These are phyloP conservation scores for Pyralis farinalis DNA, from an alignment of 2,888 invertebrate genomes.

Conservation along the genomic window DNA sequence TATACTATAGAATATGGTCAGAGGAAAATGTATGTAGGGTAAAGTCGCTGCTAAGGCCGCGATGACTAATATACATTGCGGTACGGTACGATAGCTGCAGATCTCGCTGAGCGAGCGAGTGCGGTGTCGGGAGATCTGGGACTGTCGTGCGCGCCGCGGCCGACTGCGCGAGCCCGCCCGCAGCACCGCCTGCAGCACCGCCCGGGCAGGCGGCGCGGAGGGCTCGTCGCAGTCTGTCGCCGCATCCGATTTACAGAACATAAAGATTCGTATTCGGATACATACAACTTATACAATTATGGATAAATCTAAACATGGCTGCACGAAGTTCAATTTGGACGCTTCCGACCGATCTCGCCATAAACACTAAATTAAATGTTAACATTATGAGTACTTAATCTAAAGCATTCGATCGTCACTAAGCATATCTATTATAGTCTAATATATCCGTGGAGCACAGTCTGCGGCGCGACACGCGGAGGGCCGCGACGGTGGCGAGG, in stretches of 20 bases:
- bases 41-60: conserved; percentile 18
- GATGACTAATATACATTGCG: conserved; percentile 22
- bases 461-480: not conserved
- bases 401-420: not conserved
- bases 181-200: no score
- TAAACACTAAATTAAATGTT: not conserved
- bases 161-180: no score
- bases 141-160: no score
- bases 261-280: conserved; percentile 1
- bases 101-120: no score
- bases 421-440: not conserved
- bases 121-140: no score
- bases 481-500: not conserved
- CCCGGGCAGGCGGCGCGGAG: no score
- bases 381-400: not conserved
- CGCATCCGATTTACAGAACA: no score
- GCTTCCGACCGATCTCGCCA: not conserved
- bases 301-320: conserved; percentile 1
- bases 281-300: conserved; percentile 8
- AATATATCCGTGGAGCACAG: not conserved
- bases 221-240: no score
- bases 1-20: conserved; percentile 42
- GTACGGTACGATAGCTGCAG: no score
- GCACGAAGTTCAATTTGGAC: not conserved
- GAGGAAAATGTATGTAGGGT: conserved; percentile 61